Evolutionary conservation across 2,888 invertebrate species (phyloP), one percentile per base, ranked within the genome.

Genomic region (Parelbella ahira): DNA sequence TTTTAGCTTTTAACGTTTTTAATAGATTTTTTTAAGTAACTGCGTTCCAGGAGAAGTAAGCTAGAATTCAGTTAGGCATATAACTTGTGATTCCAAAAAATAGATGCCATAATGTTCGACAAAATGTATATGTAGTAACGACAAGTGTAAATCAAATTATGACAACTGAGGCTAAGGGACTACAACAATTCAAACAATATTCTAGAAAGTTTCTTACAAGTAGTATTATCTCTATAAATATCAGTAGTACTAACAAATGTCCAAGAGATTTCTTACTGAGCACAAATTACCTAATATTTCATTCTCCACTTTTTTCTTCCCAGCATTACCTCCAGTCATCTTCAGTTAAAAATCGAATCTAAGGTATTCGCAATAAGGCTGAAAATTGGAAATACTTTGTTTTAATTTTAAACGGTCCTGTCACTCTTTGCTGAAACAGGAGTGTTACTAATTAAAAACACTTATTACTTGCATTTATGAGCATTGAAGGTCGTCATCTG

Each of bases 201-300:
- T n/a, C n/a, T n/a, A n/a, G n/a, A n/a, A n/a, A n/a, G n/a, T n/a
- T n/a, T n/a, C n/a, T n/a, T n/a, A n/a, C n/a, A n/a, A n/a, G n/a
- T n/a, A n/a, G n/a, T n/a, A n/a, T n/a, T n/a, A n/a, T n/a, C n/a
- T n/a, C n/a, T n/a, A n/a, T n/a, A n/a, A n/a, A n/a, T n/a, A n/a
- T n/a, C n/a, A 45, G 39, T 30, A 30, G 47, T 51, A 28, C 45
- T 32, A 45, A 45, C 50, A 50, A 45, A 37, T 48, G 43, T 50
- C 53, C 50, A 51, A 49, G 54, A 46, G 49, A 53, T 55, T 48
- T 50, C 45, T 47, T 10, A 48, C 50, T 44, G 41, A 46, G 39
- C 41, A 37, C 44, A 37, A 45, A 49, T 47, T 48, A 33, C 33
- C 29, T 18, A 33, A 44, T 42, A 45, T 39, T 47, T 41, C 24